phyloP scores from a whole-genome alignment of 2,113 vertebrate species.

The Lepidothrix coronata region DNA sequence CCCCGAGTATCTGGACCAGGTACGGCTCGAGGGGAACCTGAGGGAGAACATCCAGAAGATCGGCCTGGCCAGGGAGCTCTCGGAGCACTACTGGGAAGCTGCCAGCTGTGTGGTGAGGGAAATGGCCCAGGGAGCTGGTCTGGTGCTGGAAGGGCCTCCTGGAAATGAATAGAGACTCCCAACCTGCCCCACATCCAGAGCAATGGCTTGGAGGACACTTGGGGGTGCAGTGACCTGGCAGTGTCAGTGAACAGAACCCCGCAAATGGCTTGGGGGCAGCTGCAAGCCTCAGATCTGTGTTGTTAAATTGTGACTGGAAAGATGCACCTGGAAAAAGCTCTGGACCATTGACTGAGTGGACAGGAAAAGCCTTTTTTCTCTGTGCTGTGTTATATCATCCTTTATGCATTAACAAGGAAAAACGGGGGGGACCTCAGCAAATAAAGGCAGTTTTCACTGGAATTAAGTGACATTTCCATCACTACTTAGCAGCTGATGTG shows the following conservation, averaged over 20 bases:
- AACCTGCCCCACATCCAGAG: background rate
- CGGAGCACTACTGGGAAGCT: constrained; percentile 41
- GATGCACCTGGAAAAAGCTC: background rate
- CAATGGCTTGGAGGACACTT: background rate
- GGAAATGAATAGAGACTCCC: background rate
- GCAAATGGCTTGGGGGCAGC: too few relatives aligned
- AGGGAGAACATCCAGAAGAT: constrained; percentile 68
- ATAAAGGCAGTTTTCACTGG: background rate
- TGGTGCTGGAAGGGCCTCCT: constrained; percentile 12
- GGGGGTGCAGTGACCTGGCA: background rate
- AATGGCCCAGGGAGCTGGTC: constrained; percentile 47
- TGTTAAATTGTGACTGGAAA: background rate
- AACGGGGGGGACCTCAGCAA: background rate
- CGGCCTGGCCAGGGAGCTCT: constrained; percentile 65
- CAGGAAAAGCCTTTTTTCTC: background rate
- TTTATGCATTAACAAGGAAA: background rate
- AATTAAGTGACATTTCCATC: background rate
- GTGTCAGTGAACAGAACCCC: background rate
- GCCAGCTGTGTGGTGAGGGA: constrained; percentile 49
- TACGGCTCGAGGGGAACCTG: constrained; percentile 57
- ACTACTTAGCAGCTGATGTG: background rate
- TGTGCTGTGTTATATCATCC: background rate
- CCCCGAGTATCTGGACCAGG: constrained; percentile 59
- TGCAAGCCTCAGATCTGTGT: background rate
- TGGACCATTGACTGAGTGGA: background rate